Evolutionary conservation across 1,140 invertebrate species (phyloP).

Genomic region (Trachymyrmex septentrionalis): DNA sequence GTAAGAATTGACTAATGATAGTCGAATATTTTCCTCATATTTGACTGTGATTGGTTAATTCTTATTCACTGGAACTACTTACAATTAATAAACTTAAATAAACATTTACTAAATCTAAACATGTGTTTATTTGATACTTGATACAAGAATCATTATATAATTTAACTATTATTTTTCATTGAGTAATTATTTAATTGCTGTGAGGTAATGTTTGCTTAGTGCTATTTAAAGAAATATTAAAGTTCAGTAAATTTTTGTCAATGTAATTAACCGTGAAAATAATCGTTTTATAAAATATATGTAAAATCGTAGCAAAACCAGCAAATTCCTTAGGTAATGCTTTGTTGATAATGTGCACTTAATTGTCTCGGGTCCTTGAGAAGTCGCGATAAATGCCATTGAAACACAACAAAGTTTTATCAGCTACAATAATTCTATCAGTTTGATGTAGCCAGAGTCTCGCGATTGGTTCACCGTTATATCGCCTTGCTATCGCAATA

Average conservation of each 20-base stretch:
- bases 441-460: constrained; percentile 30
- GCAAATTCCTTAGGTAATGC: neutral
- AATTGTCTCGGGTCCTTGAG: constrained; percentile 49
- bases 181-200: too few species aligned
- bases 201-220: too few species aligned
- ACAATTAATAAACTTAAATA: too few species aligned
- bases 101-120: too few species aligned
- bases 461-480: neutral
- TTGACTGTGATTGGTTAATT: too few species aligned
- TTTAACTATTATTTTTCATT: too few species aligned
- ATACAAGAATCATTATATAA: too few species aligned
- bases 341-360: constrained; percentile 1
- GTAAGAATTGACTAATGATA: too few species aligned
- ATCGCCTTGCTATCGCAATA: neutral
- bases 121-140: too few species aligned
- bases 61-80: too few species aligned
- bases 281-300: neutral
- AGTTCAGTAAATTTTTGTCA: neutral
- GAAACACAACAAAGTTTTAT: constrained; percentile 13
- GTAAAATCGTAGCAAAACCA: neutral
- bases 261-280: neutral
- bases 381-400: constrained; percentile 25
- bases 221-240: too few species aligned
- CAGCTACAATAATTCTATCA: constrained; percentile 36
- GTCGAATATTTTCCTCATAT: too few species aligned